phyloP scores from a whole-genome alignment of 2,797 vertebrate species.

The Neosilurus hyrtlii region DNA sequence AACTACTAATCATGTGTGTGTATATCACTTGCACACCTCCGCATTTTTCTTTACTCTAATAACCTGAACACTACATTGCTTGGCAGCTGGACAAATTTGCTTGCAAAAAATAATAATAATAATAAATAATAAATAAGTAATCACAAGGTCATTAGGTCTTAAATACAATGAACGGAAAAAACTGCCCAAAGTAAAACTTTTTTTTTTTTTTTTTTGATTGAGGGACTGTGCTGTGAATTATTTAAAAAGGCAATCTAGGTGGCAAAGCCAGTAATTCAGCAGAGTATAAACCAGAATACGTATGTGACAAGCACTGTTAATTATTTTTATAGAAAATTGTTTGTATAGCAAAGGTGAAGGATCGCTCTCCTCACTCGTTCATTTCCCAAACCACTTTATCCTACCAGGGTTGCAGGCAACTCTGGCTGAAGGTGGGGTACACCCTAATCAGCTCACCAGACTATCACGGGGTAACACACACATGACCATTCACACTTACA shows the following conservation, averaged over 20 bases:
- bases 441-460: no score
- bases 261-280: constrained; percentile 54
- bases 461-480: no score
- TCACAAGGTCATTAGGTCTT: constrained; percentile 72
- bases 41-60: constrained; percentile 53
- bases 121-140: no score
- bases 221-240: no score
- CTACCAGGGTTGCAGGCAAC: no score
- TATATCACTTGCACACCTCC: constrained; percentile 13
- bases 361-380: neutral
- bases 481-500: no score
- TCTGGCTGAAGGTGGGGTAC: no score
- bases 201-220: neutral
- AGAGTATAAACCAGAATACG: constrained; percentile 31
- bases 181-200: constrained; percentile 44
- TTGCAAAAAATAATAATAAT: constrained; percentile 55
- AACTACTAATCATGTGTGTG: constrained; percentile 15
- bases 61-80: constrained; percentile 70
- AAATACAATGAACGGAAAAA: constrained; percentile 73
- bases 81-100: constrained; percentile 75
- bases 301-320: constrained; percentile 44
- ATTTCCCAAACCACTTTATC: no score
- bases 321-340: no score
- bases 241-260: constrained; percentile 78
- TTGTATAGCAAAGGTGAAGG: constrained; percentile 43